These are phyloP conservation scores for Neosalanx taihuensis DNA, from an alignment of 2,797 vertebrate species.

Conservation along the genomic window DNA sequence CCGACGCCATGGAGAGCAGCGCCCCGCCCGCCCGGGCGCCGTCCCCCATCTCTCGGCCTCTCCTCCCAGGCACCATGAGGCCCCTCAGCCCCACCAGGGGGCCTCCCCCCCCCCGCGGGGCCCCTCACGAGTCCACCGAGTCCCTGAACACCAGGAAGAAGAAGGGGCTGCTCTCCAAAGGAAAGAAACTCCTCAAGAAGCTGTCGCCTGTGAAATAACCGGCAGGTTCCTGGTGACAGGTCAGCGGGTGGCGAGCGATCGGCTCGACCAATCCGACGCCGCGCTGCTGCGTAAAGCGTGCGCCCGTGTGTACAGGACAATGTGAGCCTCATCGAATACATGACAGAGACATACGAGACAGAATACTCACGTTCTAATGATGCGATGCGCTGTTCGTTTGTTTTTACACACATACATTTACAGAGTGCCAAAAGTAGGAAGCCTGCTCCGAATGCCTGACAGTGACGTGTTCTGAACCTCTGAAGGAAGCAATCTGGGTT, in stretches of 20 bases:
- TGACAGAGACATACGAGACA: conserved; percentile 22
- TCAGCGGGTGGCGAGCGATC: conserved; percentile 52
- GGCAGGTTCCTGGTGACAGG: conserved; percentile 12
- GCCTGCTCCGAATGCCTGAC: conserved; percentile 51
- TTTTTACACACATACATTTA: conserved; percentile 51
- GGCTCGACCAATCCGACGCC: conserved; percentile 44
- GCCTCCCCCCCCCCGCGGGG: conserved; percentile 31
- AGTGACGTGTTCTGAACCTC: conserved; percentile 63
- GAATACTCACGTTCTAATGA: conserved; percentile 43
- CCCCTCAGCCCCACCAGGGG: conserved; percentile 68
- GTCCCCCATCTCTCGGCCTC: conserved; percentile 87
- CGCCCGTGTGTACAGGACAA: conserved; percentile 41
- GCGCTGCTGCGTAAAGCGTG: conserved; percentile 39
- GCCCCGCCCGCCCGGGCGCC: conserved; percentile 80
- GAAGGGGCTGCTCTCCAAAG: conserved; percentile 97
- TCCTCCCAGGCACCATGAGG: conserved; percentile 87
- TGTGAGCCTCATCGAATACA: conserved; percentile 49
- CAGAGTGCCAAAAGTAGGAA: conserved; percentile 62
- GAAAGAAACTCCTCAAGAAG: conserved; percentile 96
- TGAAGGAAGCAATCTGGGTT: conserved; percentile 10
- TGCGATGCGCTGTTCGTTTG: conserved; percentile 22
- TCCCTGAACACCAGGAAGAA: conserved; percentile 90
- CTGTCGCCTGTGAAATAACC: conserved; percentile 83
- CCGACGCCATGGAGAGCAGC: conserved; percentile 60
- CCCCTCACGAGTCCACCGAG: conserved; percentile 39